A percentile compares a stretch with the other conserved stretches of the same genome.
phyloP scores from a whole-genome alignment of 2,797 vertebrate species.

The Cynodonichthys magdalenae region DNA sequence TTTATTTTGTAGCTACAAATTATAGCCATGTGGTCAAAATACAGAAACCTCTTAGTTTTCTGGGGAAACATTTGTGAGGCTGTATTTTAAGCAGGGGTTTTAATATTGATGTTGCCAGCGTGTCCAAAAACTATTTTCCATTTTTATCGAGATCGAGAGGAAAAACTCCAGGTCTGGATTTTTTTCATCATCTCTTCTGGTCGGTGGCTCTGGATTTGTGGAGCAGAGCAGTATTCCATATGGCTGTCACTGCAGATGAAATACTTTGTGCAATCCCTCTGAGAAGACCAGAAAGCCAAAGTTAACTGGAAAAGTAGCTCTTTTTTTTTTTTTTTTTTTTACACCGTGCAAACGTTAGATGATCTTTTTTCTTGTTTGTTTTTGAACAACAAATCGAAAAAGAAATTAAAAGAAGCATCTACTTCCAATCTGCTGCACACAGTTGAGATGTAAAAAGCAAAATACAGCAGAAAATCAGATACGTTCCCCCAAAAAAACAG shows the following conservation, averaged over 20 bases:
- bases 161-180: conserved; percentile 49
- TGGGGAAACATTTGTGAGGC: conserved; percentile 1
- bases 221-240: conserved; percentile 75
- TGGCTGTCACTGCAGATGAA: conserved; percentile 70
- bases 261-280: conserved; percentile 52
- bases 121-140: conserved; percentile 50
- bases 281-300: conserved; percentile 49
- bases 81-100: conserved; percentile 31
- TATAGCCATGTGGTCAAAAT: conserved; percentile 49
- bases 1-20: conserved; percentile 64
- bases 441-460: conserved; percentile 27
- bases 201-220: conserved; percentile 50
- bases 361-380: neutral
- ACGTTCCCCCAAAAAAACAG: neutral
- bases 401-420: conserved; percentile 12
- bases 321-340: conserved; percentile 27
- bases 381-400: conserved; percentile 23
- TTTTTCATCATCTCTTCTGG: neutral
- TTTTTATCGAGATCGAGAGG: conserved; percentile 65
- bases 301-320: conserved; percentile 73
- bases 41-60: conserved; percentile 37
- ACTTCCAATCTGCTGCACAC: conserved; percentile 54
- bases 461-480: neutral
- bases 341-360: conserved; percentile 44
- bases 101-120: conserved; percentile 33